Conservation (phyloP, 2,888 invertebrate species). For the Cetonia aurata region DNA sequence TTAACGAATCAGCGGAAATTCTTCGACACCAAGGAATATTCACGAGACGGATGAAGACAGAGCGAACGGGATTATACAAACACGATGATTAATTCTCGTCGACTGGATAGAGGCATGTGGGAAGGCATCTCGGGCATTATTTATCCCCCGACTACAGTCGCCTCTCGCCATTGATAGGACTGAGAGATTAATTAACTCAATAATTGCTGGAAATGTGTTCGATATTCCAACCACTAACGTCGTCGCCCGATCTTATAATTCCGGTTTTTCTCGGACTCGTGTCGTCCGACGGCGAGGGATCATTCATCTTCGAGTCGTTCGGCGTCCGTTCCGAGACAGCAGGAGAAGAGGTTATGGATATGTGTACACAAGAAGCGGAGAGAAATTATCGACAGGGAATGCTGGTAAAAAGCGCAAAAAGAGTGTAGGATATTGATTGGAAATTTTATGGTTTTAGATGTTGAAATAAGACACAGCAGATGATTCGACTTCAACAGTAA, state of each 20-base stretch:
- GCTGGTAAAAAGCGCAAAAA: neutral
- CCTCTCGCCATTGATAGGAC: slow-evolving; percentile 12
- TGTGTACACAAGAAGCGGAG: slow-evolving; percentile 3
- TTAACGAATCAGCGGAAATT: slow-evolving; percentile 17
- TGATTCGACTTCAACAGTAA: too few relatives aligned
- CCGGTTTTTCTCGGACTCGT: slow-evolving; percentile 12
- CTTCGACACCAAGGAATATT: slow-evolving; percentile 2
- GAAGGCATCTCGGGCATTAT: slow-evolving; percentile 22
- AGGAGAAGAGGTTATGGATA: slow-evolving; percentile 15
- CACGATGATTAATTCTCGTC: slow-evolving; percentile 32
- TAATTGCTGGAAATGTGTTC: slow-evolving; percentile 34
- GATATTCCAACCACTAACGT: slow-evolving; percentile 32
- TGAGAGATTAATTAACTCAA: slow-evolving; percentile 37
- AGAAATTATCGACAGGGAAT: neutral
- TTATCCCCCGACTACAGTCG: slow-evolving; percentile 11
- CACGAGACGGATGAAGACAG: neutral
- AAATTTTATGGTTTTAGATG: slow-evolving; percentile 4
- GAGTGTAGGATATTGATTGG: slow-evolving; percentile 14
- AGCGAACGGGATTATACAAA: slow-evolving; percentile 29
- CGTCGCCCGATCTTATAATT: neutral
- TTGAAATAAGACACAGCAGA: too few relatives aligned
- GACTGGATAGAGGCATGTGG: slow-evolving; percentile 17
- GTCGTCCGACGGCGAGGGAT: neutral
- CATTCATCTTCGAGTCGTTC: slow-evolving; percentile 33
- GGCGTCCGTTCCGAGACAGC: slow-evolving; percentile 6